Conservation (phyloP, 2,888 invertebrate species). For the Apamea sordens region DNA sequence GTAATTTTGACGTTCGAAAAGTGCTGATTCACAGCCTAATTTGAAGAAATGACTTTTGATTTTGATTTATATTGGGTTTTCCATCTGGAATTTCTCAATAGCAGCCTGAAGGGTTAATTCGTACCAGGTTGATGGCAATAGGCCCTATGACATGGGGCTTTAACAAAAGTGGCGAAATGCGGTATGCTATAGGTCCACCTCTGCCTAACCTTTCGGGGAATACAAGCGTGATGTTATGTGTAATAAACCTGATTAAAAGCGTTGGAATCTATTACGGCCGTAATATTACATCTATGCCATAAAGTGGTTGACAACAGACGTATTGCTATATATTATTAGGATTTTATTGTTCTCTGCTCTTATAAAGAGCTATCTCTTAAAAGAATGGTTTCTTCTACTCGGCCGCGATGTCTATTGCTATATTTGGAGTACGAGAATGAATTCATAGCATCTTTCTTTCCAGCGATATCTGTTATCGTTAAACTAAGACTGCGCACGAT, state of each 20-base stretch:
- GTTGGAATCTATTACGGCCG: neutral
- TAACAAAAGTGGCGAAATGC: no score
- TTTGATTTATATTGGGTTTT: no score
- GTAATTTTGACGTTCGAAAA: no score
- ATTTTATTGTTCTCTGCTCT: slow-evolving; percentile 20
- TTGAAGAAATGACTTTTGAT: no score
- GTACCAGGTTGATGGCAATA: no score
- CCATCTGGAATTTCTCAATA: no score
- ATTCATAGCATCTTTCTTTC: neutral
- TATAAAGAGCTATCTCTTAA: slow-evolving; percentile 2
- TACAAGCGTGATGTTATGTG: neutral
- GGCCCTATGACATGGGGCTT: no score
- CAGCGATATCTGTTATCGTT: neutral
- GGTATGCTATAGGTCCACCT: no score
- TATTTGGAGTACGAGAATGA: neutral
- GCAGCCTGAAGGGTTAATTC: no score
- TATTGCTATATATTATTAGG: slow-evolving; percentile 5
- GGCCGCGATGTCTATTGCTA: neutral
- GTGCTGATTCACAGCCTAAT: no score
- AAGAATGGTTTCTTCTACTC: neutral
- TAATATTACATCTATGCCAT: slow-evolving; percentile 7
- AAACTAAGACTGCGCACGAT: slow-evolving; percentile 27
- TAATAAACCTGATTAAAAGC: slow-evolving; percentile 12
- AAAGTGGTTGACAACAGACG: slow-evolving; percentile 8
- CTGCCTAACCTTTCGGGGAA: no score